phyloP scores from a whole-genome alignment of 1,140 invertebrate genomes.

The Grapholita molesta region DNA sequence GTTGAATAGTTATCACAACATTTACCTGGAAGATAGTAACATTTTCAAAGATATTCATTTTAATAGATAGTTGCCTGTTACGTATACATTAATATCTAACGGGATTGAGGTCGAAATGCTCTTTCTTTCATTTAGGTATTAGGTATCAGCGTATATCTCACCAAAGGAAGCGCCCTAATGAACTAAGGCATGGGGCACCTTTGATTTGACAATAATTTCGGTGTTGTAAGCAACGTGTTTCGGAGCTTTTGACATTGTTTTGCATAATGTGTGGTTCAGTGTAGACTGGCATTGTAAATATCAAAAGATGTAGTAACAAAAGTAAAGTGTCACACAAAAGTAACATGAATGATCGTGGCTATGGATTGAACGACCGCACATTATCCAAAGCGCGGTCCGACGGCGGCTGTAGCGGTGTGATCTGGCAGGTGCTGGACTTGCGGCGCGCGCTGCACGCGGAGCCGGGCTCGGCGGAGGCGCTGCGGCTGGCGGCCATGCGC shows the following conservation, averaged over 20 bases:
- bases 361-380: not conserved
- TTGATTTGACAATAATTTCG: not conserved
- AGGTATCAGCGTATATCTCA: not conserved
- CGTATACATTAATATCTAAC: not conserved
- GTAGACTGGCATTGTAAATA: constrained; percentile 9
- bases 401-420: constrained; percentile 38
- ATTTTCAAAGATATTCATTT: not conserved
- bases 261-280: constrained; percentile 18
- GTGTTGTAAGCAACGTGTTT: constrained; percentile 18
- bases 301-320: not conserved
- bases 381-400: not conserved
- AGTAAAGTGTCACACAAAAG: not conserved
- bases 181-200: not conserved
- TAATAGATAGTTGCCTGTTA: not conserved
- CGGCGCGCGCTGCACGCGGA: constrained; percentile 83
- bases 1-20: not conserved
- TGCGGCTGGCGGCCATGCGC: constrained; percentile 72
- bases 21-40: not conserved
- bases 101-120: not conserved
- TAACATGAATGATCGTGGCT: not conserved
- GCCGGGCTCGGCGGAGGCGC: constrained; percentile 75
- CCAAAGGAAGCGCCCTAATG: not conserved
- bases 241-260: constrained; percentile 5
- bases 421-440: constrained; percentile 82
- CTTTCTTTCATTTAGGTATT: constrained; percentile 2